Conservation (phyloP, 2,113 vertebrate genomes). For the Lagopus muta region DNA sequence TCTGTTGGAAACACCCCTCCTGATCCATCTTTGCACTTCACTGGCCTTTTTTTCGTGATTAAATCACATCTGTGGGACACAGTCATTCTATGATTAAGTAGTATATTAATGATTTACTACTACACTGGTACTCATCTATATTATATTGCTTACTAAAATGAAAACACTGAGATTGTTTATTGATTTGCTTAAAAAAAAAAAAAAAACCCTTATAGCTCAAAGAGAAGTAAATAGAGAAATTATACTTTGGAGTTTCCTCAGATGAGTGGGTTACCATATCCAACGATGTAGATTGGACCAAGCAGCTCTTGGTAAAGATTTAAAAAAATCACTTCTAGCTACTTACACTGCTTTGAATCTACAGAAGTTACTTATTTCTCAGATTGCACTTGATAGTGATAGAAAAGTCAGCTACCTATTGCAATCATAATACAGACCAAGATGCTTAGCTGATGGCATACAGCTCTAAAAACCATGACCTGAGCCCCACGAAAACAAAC, state of each 20-base stretch:
- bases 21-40: not conserved
- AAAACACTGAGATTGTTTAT: constrained; percentile 60
- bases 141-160: constrained; percentile 59
- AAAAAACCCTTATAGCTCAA: not conserved
- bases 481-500: not conserved
- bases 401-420: constrained; percentile 7
- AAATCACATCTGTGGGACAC: constrained; percentile 6
- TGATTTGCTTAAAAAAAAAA: not conserved
- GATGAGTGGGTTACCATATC: not conserved
- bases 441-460: not conserved
- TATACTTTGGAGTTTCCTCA: not conserved
- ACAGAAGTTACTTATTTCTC: not conserved
- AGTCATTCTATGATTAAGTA: constrained; percentile 33
- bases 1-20: not conserved
- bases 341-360: not conserved
- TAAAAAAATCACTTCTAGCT: not conserved
- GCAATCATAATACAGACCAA: not conserved
- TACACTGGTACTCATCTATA: constrained; percentile 25
- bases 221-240: constrained; percentile 26
- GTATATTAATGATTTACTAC: constrained; percentile 54
- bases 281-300: not conserved
- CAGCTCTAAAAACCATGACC: not conserved
- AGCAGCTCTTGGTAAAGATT: not conserved
- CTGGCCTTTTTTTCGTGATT: not conserved
- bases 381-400: not conserved